Evolutionary conservation across 92 coral and sea anemone species (phyloP), one percentile per base, ranked within the genome.

Genomic region (Porites lobata): DNA sequence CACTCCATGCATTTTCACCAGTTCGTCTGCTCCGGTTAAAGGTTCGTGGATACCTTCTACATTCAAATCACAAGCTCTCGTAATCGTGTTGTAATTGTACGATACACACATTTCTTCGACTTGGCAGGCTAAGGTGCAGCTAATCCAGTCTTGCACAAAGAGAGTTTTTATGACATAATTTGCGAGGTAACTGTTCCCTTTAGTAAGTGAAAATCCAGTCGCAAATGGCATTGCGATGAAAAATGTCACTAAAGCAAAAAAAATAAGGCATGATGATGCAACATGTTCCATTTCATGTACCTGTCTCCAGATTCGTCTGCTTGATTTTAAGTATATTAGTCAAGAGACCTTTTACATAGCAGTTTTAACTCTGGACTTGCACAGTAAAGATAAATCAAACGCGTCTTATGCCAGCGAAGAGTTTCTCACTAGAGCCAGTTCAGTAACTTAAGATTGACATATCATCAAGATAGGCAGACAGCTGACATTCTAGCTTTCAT

Each of bases 121-220:
- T 21, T 88, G 89, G 74, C 94, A 92, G 10, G 75, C 74, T 18
- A 53, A 14, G 19, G 78, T 75, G 20, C 94, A 92, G 12, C 65
- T 83, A 19, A 88, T 52, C 94, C 94, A 92, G 86, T 88, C 92
- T 15, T 74, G 7, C 15, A 15, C 8, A 9, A 24, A 84, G 75
- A 74, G 15, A 10, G 73, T 84, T 64, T 26, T 73, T 17, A 74
- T 47, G 6, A 26, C 65, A 63, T 74, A 51, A 63, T 64, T 59
- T 7, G 81, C 87, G 12, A 84, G 21, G 52, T 84, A 84, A 22
- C 74, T 73, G 19, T 84, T 65, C 19, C 18, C 7, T 84, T 50
- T 80, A 6, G 87, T 84, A 10, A 84, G 8, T 9, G 64, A 84
- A 64, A 84, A 62, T 51, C 63, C 87, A 15, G 32, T 75, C 29